Conservation (phyloP, 2,113 vertebrate genomes). For the Macroglossus sobrinus region DNA sequence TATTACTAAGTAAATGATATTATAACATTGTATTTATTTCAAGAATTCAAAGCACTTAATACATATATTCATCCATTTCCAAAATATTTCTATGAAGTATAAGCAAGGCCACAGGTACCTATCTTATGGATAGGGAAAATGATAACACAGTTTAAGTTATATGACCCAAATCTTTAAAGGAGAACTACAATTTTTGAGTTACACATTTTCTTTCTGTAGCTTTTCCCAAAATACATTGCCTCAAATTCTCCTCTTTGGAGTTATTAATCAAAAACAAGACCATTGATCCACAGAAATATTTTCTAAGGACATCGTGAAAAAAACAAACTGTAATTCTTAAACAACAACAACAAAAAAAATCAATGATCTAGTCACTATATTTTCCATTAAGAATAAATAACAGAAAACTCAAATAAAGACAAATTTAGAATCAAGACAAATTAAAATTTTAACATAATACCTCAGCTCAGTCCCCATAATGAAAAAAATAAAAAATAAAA, state of each 20-base stretch:
- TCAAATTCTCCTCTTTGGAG: background rate
- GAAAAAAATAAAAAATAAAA: background rate
- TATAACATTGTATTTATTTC: background rate
- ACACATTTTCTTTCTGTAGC: background rate
- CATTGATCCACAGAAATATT: background rate
- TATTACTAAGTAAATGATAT: background rate
- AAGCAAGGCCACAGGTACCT: background rate
- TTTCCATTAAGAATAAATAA: background rate
- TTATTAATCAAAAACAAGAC: background rate
- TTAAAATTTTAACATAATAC: background rate
- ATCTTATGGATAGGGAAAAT: background rate
- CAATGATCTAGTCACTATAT: background rate
- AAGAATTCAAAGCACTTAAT: constrained; percentile 15
- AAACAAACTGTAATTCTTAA: background rate
- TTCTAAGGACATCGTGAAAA: background rate
- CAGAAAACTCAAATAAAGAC: background rate
- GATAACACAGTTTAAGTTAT: background rate
- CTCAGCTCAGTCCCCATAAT: background rate
- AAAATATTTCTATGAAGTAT: background rate
- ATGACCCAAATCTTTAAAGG: background rate
- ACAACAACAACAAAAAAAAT: background rate
- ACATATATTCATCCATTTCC: background rate
- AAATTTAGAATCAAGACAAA: background rate
- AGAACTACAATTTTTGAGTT: background rate
- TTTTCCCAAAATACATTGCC: background rate